These are phyloP conservation scores for Tokudaia muenninki DNA, from an alignment of 2,797 vertebrate species.

Conservation along the genomic window DNA sequence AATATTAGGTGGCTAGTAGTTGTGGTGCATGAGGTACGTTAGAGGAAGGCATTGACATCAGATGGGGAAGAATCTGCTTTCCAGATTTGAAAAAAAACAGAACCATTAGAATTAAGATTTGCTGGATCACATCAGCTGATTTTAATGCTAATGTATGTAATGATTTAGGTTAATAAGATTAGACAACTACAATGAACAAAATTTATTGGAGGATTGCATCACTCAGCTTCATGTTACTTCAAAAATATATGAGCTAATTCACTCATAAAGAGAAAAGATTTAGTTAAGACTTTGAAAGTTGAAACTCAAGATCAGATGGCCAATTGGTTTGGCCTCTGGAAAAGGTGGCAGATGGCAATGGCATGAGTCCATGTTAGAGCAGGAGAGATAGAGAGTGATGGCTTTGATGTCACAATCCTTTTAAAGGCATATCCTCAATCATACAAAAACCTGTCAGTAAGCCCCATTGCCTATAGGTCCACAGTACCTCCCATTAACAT, in stretches of 20 bases:
- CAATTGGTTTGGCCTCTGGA: background rate
- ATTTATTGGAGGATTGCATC: background rate
- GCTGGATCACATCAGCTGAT: conserved; percentile 20
- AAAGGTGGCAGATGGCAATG: background rate
- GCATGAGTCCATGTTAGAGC: background rate
- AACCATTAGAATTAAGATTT: conserved; percentile 44
- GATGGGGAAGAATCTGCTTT: conserved; percentile 61
- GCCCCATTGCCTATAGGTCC: background rate
- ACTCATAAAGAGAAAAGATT: background rate
- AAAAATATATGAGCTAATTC: background rate
- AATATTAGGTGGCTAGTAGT: conserved; percentile 29
- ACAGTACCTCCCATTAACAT: background rate
- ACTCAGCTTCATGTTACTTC: background rate
- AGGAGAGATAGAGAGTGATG: background rate
- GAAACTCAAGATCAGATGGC: background rate
- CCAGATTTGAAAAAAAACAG: conserved; percentile 39
- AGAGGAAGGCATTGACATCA: conserved; percentile 29
- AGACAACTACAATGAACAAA: conserved; percentile 34
- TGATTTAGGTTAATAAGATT: conserved; percentile 48
- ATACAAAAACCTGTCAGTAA: background rate
- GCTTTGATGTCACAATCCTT: background rate
- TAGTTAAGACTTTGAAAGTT: background rate
- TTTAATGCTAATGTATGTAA: conserved; percentile 19
- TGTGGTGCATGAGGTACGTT: background rate
- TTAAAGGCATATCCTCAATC: background rate